phyloP scores from a whole-genome alignment of 35 echinoderm and acorn worm genomes.

The Strongylocentrotus purpuratus region DNA sequence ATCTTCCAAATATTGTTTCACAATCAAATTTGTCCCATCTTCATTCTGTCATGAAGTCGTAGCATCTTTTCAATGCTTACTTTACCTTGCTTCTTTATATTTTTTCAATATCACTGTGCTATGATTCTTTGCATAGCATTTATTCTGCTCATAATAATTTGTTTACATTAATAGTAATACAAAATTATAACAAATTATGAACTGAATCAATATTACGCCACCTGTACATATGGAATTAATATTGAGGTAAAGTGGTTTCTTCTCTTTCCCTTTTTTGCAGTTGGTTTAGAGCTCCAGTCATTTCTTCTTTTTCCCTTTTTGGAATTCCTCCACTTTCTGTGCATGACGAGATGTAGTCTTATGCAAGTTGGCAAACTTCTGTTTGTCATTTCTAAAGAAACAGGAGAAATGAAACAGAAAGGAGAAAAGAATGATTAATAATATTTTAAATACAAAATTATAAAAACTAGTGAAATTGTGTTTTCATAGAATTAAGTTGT shows the following conservation, averaged over 20 bases:
- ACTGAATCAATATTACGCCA: background rate
- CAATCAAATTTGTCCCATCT: too few relatives aligned
- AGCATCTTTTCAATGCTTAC: background rate
- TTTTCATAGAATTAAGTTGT: too few relatives aligned
- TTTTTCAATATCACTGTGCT: background rate
- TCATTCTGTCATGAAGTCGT: too few relatives aligned
- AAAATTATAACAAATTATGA: background rate
- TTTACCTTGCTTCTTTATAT: background rate
- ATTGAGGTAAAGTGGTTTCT: background rate
- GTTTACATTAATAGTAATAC: too few relatives aligned
- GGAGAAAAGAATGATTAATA: background rate
- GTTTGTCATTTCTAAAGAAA: conserved; percentile 79
- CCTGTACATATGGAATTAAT: background rate
- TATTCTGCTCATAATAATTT: too few relatives aligned
- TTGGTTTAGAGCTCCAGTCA: background rate
- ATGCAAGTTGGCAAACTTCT: conserved; percentile 67
- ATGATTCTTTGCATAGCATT: too few relatives aligned
- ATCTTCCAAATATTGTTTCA: too few relatives aligned
- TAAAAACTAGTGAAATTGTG: too few relatives aligned
- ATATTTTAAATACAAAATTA: background rate
- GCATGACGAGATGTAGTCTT: conserved; percentile 83
- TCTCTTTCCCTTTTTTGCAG: background rate
- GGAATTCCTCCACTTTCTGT: conserved; percentile 52
- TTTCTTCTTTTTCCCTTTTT: conserved; percentile 60
- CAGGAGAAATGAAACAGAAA: background rate